Base-by-base conservation (phyloP, 2,797 vertebrate genomes). In the Mastacembelus armatus region DNA sequence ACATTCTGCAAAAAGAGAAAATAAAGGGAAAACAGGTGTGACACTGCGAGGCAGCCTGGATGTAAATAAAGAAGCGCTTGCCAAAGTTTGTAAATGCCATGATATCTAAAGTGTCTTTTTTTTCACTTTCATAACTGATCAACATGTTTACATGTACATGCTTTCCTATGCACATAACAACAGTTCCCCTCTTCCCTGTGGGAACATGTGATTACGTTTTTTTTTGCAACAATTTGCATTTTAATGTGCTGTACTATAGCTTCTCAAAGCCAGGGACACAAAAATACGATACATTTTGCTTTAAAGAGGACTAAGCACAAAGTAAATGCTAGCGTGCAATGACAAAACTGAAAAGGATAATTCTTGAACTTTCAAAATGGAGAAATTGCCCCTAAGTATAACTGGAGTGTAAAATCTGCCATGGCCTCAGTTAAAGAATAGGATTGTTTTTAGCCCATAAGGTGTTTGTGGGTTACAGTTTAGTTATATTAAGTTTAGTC, bases 61-160 rank as follows among this genome's bases (percentile, higher is more conserved):
- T 94, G 93, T 95, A 94, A 94, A 94, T 94, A 94, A 94, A 94
- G 86, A 93, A 94, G 93, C 92, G 85, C 91, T 94, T 93, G 93
- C 93, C 94, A 94, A 95, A 94, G 93, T 94, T 94, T 94, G 92
- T 91, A 91, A 92, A 93, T 89, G 85, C 86, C 85, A 89, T 33
- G 15, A 72, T 36, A 57, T 87, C 70, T 74, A 2, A 62, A 47
- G 72, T 74, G 81, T 91, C 63, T 80, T 85, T 77, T 75, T 59
- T 74, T 70, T 48, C 21, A n/a, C n/a, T 4, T 22, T 44, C 22
- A 8, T 35, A 18, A 21, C 14, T 44, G 6, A 24, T 24, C 7
- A 10, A 21, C 12, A 3, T 24, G 7, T 26, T 26, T 15, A 16
- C 9, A 19, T 18, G 5, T 15, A 16, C 9, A 19, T 18, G 5